phyloP scores from a whole-genome alignment of 2,797 vertebrate species.

The Ptychobarbus kaznakovi region DNA sequence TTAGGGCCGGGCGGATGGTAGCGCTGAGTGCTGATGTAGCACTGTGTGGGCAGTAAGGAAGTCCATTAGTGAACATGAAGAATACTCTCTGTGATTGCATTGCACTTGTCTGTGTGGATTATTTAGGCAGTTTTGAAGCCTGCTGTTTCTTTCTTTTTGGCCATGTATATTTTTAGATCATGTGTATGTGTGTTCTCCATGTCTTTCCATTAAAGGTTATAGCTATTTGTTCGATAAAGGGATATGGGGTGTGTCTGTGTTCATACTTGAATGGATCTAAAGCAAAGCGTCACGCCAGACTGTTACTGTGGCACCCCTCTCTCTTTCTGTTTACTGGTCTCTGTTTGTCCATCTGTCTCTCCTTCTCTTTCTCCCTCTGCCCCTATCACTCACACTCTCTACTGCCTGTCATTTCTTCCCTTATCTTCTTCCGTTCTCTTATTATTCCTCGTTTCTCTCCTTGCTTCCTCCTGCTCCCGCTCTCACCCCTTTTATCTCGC shows the following conservation, averaged over 20 bases:
- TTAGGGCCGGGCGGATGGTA: constrained; percentile 34
- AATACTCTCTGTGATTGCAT: constrained; percentile 14
- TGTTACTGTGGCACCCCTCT: constrained; percentile 53
- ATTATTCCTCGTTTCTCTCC: constrained; percentile 31
- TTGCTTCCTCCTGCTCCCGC: not conserved
- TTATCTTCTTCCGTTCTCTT: constrained; percentile 10
- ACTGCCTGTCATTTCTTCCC: constrained; percentile 23
- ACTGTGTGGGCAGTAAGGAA: constrained; percentile 52
- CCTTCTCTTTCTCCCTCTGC: constrained; percentile 49
- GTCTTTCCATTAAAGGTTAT: constrained; percentile 70
- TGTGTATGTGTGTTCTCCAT: constrained; percentile 49
- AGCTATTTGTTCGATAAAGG: constrained; percentile 68
- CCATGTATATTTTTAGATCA: constrained; percentile 9
- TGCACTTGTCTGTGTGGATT: constrained; percentile 33
- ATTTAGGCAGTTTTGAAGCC: constrained; percentile 35
- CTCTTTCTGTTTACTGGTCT: constrained; percentile 50
- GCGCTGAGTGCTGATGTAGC: constrained; percentile 44
- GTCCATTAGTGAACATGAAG: constrained; percentile 47
- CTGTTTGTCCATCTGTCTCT: constrained; percentile 61
- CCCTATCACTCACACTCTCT: constrained; percentile 27
- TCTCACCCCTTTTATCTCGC: constrained; percentile 35
- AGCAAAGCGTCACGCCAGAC: constrained; percentile 55
- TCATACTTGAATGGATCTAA: constrained; percentile 65
- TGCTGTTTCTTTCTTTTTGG: not conserved
- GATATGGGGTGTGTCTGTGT: constrained; percentile 57